Evolutionary conservation across 2,113 vertebrate species (phyloP), one percentile per base, ranked within the genome.

Genomic region (Siniperca knerii): DNA sequence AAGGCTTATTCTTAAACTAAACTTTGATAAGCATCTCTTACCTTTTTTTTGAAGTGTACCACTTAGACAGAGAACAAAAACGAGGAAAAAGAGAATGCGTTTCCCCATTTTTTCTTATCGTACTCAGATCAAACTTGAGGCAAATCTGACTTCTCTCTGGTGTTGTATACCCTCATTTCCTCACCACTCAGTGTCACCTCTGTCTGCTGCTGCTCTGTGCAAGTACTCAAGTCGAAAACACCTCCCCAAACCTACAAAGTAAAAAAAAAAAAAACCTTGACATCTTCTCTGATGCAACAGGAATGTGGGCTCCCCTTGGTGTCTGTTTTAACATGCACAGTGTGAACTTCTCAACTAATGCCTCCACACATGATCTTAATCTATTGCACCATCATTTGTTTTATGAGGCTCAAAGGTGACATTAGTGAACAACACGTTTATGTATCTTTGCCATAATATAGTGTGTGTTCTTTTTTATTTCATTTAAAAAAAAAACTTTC

Each of bases 31-130:
- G 6, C 3, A 6, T 8, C 11, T 73, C 89, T 85, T 84, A 95
- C 94, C 93, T 71, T 75, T 55, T 4, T 58, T 72, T 23, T 93
- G 90, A 25, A 84, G 69, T 0, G 92, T 77, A 0, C 16, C 77
- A 6, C 79, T 67, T 2, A 87, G 2, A 33, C 84, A 77, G 8
- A 92, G 75, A 21, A 50, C 12, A 16, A 71, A 25, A 48, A 86
- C 0, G 0, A 93, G 33, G 21, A 75, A 12, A 15, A 90, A 71
- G 2, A 90, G 4, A 9, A 74, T 2, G 42, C 60, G 54, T 76
- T 77, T 92, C 40, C 52, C 35, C 93, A 93, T 92, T 2, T 70
- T 76, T 8, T 54, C 18, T 25, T 29, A 0, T 21, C 0, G 4
- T 69, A 3, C 55, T 54, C 9, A 3, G 46, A 7, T 13, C 8